Percentiles rank a stretch among this genome's conserved stretches.
Conservation (phyloP, 2,888 invertebrate species). For the Epistrophe grossulariae region DNA sequence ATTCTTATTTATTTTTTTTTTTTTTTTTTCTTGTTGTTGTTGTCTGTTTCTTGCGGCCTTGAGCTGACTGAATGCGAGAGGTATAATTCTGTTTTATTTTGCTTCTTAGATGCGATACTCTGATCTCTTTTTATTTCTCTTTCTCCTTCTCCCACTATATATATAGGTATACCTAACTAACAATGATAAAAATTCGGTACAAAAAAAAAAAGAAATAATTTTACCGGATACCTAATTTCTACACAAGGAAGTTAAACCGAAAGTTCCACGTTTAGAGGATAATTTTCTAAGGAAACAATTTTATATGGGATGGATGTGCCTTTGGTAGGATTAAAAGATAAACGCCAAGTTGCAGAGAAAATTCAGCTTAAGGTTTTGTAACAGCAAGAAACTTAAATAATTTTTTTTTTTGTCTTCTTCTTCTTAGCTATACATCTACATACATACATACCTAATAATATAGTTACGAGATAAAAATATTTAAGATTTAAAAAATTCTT, state of each 20-base stretch:
- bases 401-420: too few species aligned
- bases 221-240: conserved; percentile 27
- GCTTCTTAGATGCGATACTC: background rate
- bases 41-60: background rate
- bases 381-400: conserved; percentile 1
- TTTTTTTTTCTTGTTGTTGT: too few species aligned
- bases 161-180: background rate
- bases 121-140: background rate
- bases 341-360: conserved; percentile 50
- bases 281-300: conserved; percentile 60
- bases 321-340: conserved; percentile 71
- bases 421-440: too few species aligned
- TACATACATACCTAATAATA: too few species aligned
- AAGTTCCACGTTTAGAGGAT: conserved; percentile 62
- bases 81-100: conserved; percentile 1
- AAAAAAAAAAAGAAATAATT: conserved; percentile 12
- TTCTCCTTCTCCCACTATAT: background rate
- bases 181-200: background rate
- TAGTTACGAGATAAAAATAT: background rate
- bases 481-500: background rate
- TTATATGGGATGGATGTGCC: conserved; percentile 53
- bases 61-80: background rate
- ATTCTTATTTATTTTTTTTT: background rate
- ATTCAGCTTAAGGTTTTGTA: conserved; percentile 7
- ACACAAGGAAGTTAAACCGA: conserved; percentile 46